Evolutionary conservation across 2,797 vertebrate genomes (phyloP).

Genomic region (Cyprinodon diabolis): DNA sequence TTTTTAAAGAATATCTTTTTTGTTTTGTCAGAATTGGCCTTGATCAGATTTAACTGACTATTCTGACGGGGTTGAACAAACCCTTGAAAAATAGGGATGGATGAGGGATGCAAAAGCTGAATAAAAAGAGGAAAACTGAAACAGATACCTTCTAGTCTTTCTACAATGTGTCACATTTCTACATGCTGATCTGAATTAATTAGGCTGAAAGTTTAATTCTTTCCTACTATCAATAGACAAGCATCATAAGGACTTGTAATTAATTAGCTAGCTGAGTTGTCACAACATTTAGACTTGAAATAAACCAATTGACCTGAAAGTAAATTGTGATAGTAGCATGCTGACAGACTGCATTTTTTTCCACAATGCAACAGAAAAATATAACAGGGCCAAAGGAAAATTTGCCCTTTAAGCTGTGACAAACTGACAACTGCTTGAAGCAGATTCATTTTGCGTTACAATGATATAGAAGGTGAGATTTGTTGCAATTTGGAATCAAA

Average conservation of each 20-base stretch:
- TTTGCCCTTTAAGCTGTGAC: conserved; percentile 32
- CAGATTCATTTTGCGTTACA: conserved; percentile 17
- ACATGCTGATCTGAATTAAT: neutral
- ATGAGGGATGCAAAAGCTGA: neutral
- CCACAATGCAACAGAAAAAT: conserved; percentile 38
- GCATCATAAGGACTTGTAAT: neutral
- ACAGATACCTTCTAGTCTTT: no score
- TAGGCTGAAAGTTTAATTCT: neutral
- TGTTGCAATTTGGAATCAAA: no score
- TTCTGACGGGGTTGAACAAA: neutral
- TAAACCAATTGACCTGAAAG: neutral
- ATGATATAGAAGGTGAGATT: neutral
- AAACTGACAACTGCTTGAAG: conserved; percentile 30
- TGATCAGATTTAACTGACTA: neutral
- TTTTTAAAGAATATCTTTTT: neutral
- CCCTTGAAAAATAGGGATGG: neutral
- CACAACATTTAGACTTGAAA: neutral
- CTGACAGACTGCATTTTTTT: conserved; percentile 12
- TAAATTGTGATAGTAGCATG: neutral
- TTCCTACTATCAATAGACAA: neutral
- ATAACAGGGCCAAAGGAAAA: conserved; percentile 26
- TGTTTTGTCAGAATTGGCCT: neutral
- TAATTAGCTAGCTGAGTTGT: neutral
- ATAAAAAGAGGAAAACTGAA: neutral
- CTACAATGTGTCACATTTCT: neutral